Evolutionary conservation across 2,797 vertebrate genomes (phyloP).

Genomic region (Sebastes matsubarae): DNA sequence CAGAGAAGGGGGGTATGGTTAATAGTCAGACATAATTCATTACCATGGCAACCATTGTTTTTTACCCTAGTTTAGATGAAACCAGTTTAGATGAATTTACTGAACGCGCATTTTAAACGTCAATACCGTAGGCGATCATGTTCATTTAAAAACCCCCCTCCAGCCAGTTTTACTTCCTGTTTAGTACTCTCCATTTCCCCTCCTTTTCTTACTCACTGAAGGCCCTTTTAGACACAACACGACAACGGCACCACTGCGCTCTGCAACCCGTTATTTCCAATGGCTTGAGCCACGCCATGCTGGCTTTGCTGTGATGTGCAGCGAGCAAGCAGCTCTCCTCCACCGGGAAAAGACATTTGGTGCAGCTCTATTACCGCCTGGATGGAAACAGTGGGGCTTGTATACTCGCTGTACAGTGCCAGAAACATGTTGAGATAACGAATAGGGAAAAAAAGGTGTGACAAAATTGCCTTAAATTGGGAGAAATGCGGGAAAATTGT

Average conservation of each 20-base stretch:
- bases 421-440: neutral
- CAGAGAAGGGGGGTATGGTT: too few relatives aligned
- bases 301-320: neutral
- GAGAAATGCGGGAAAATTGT: neutral
- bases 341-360: neutral
- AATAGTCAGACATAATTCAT: too few relatives aligned
- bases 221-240: too few relatives aligned
- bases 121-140: too few relatives aligned
- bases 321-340: neutral
- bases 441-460: neutral
- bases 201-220: neutral
- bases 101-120: too few relatives aligned
- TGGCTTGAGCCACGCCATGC: neutral
- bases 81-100: too few relatives aligned
- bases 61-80: too few relatives aligned
- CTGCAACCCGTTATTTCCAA: neutral
- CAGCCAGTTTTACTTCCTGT: too few relatives aligned
- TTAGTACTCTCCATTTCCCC: neutral
- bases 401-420: neutral
- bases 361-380: neutral
- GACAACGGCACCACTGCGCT: neutral
- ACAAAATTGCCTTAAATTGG: neutral
- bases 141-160: too few relatives aligned
- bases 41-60: too few relatives aligned
- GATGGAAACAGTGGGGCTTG: neutral